These are phyloP conservation scores for Orius insidiosus DNA, from an alignment of 1,140 invertebrate species.

Conservation along the genomic window DNA sequence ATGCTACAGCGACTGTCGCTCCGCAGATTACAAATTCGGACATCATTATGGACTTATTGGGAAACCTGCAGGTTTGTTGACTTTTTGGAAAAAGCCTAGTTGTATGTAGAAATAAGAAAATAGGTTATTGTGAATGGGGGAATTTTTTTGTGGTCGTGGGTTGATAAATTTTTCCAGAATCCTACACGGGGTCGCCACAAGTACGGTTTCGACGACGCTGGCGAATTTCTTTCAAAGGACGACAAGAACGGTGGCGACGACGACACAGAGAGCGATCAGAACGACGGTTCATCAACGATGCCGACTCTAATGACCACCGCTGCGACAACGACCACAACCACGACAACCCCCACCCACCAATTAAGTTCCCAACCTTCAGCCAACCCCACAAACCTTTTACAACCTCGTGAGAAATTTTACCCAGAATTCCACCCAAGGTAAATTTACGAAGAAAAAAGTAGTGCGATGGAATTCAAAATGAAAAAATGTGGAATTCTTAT, in stretches of 20 bases:
- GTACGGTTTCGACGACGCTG: conserved; percentile 33
- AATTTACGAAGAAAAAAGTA: not conserved
- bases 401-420: conserved; percentile 25
- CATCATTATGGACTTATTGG: not conserved
- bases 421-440: conserved; percentile 15
- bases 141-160: not conserved
- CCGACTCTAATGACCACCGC: conserved; percentile 13
- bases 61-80: not conserved
- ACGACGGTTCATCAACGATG: conserved; percentile 13
- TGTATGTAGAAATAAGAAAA: no score
- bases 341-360: conserved; percentile 27
- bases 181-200: conserved; percentile 41
- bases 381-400: conserved; percentile 22
- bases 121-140: not conserved
- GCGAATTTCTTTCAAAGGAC: conserved; percentile 21
- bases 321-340: conserved; percentile 23
- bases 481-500: no score
- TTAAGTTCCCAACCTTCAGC: conserved; percentile 23
- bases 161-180: conserved; percentile 29
- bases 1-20: conserved; percentile 8
- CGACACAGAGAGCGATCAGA: conserved; percentile 10
- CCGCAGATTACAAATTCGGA: not conserved
- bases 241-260: conserved; percentile 25
- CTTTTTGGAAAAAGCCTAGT: no score
- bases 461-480: not conserved